These are phyloP conservation scores for Procavia capensis DNA, from an alignment of 2,113 vertebrate genomes.

Conservation along the genomic window DNA sequence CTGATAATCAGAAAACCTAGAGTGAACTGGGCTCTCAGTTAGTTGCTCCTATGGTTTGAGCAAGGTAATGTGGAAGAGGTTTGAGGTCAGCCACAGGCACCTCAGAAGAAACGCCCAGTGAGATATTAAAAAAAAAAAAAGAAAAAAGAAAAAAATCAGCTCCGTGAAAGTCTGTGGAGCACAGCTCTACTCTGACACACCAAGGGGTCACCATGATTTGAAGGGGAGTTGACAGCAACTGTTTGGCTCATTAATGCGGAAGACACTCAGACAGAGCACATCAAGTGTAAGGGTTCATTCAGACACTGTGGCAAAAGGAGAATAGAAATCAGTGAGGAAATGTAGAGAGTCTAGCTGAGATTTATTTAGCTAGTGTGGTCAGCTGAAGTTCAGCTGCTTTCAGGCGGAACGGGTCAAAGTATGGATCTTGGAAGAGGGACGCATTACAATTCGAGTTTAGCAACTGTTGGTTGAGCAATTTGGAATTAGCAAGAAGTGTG, in stretches of 20 bases:
- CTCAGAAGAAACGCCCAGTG: too few species aligned
- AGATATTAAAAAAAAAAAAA: too few species aligned
- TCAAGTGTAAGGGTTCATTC: not conserved
- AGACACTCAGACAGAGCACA: not conserved
- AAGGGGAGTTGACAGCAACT: too few species aligned
- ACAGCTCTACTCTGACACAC: too few species aligned
- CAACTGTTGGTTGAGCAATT: not conserved
- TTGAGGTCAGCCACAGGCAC: too few species aligned
- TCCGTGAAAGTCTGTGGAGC: too few species aligned
- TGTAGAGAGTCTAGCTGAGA: not conserved
- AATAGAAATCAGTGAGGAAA: not conserved
- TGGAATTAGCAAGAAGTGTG: not conserved
- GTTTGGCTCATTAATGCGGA: too few species aligned
- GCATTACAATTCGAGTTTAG: not conserved
- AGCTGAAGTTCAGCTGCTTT: not conserved
- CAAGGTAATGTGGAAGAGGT: not conserved
- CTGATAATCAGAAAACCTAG: not conserved
- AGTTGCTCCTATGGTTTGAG: not conserved
- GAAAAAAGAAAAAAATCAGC: too few species aligned
- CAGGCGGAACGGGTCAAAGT: not conserved
- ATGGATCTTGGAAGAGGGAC: not conserved
- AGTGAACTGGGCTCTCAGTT: not conserved
- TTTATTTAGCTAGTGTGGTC: not conserved
- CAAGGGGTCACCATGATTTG: too few species aligned
- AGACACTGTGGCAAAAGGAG: not conserved